Evolutionary conservation across 2,113 vertebrate genomes (phyloP).

Genomic region (Todiramphus saurophagus): DNA sequence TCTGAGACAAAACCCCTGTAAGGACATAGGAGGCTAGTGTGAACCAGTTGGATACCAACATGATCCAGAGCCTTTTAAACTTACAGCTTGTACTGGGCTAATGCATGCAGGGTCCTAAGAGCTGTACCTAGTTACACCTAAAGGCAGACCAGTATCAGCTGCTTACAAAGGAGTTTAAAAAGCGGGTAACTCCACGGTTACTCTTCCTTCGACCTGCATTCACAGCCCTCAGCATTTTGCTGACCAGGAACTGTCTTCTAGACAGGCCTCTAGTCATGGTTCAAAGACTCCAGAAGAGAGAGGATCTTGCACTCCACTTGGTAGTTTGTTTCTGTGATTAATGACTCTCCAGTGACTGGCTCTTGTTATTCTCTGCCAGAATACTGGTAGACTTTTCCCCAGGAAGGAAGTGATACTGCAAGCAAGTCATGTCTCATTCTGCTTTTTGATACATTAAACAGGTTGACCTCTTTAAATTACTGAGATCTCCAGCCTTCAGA

Average conservation of each 20-base stretch:
- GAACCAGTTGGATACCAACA: background rate
- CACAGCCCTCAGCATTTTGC: background rate
- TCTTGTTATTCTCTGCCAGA: slow-evolving; percentile 23
- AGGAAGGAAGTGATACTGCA: slow-evolving; percentile 18
- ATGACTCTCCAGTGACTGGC: slow-evolving; percentile 27
- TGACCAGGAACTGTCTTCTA: background rate
- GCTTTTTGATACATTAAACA: slow-evolving; percentile 40
- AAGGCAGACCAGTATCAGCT: background rate
- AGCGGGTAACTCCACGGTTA: background rate
- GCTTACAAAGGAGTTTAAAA: background rate
- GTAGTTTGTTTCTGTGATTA: slow-evolving; percentile 37
- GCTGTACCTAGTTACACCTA: background rate
- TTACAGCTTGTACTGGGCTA: background rate
- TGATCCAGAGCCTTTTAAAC: background rate
- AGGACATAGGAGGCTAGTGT: background rate
- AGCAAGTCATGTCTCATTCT: slow-evolving; percentile 14
- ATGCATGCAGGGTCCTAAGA: background rate
- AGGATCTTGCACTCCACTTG: slow-evolving; percentile 21
- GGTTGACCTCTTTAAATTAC: slow-evolving; percentile 48
- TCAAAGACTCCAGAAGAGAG: slow-evolving; percentile 37
- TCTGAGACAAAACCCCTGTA: background rate
- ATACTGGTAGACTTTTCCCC: slow-evolving; percentile 25
- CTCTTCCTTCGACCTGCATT: background rate
- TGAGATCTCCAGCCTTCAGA: slow-evolving; percentile 15
- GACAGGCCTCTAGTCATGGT: background rate